Evolutionary conservation across 2,797 vertebrate genomes (phyloP).

Genomic region (Sebastiscus albofasciatus): DNA sequence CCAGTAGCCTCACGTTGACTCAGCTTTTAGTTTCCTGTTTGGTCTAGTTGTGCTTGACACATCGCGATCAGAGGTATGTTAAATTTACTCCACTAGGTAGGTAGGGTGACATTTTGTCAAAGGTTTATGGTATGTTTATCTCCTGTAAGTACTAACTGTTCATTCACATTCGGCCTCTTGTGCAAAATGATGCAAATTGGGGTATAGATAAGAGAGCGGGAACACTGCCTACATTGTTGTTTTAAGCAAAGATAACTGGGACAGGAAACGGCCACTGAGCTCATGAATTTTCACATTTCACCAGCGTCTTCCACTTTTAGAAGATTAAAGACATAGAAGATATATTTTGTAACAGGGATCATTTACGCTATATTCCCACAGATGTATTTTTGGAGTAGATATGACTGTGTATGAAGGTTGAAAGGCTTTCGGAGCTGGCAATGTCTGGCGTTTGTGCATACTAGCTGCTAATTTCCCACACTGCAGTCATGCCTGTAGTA

Average conservation of each 20-base stretch:
- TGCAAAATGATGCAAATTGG: conserved; percentile 52
- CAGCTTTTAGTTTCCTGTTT: neutral
- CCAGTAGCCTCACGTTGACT: neutral
- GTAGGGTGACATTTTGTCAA: neutral
- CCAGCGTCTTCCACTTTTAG: neutral
- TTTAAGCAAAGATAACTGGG: neutral
- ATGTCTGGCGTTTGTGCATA: neutral
- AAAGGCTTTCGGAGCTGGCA: conserved; percentile 13
- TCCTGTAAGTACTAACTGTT: conserved; percentile 6
- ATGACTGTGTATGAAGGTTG: neutral
- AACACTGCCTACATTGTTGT: neutral
- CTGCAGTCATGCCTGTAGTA: conserved; percentile 4
- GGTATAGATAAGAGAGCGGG: conserved; percentile 9
- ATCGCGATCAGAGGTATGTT: neutral
- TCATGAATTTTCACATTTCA: conserved; percentile 7
- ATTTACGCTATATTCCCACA: neutral
- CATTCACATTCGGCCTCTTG: conserved; percentile 17
- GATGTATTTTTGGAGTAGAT: neutral
- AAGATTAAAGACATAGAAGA: neutral
- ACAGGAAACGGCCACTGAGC: neutral
- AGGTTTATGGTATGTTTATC: conserved; percentile 16
- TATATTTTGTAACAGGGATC: no score
- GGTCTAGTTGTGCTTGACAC: neutral
- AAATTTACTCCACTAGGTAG: neutral
- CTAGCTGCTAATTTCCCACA: conserved; percentile 1